Conservation (phyloP, 1,140 invertebrate species). For the Ridgeia piscesae region DNA sequence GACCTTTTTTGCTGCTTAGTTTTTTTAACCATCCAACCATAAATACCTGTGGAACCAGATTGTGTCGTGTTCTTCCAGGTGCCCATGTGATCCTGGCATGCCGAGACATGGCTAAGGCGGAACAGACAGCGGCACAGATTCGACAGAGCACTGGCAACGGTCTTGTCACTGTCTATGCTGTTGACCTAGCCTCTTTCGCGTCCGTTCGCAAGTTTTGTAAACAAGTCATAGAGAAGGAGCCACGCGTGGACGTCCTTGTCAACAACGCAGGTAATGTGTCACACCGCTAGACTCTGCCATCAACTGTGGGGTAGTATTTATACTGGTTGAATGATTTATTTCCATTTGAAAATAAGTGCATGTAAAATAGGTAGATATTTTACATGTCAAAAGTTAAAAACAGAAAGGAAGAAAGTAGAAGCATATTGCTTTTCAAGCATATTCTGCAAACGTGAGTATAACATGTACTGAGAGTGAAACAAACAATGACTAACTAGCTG, state of each 20-base stretch:
- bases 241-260: constrained; percentile 18
- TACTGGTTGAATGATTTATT: neutral
- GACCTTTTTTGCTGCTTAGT: no score
- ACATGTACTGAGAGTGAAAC: no score
- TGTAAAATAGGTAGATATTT: no score
- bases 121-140: constrained; percentile 74
- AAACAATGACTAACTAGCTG: no score
- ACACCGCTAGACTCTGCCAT: neutral
- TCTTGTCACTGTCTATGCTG: constrained; percentile 66
- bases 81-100: constrained; percentile 80
- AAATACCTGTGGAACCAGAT: neutral
- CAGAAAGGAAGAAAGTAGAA: no score
- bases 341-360: no score
- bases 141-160: constrained; percentile 71
- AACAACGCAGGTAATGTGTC: constrained; percentile 25
- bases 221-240: constrained; percentile 13
- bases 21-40: neutral
- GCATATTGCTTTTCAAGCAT: no score
- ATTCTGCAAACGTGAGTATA: no score
- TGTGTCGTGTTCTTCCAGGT: constrained; percentile 45
- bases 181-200: constrained; percentile 70
- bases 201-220: constrained; percentile 68
- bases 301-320: neutral
- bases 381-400: no score
- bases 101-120: constrained; percentile 72